Percentiles rank a stretch among this genome's conserved stretches.
phyloP scores from a whole-genome alignment of 2,888 invertebrate species.

The Nineta flava region DNA sequence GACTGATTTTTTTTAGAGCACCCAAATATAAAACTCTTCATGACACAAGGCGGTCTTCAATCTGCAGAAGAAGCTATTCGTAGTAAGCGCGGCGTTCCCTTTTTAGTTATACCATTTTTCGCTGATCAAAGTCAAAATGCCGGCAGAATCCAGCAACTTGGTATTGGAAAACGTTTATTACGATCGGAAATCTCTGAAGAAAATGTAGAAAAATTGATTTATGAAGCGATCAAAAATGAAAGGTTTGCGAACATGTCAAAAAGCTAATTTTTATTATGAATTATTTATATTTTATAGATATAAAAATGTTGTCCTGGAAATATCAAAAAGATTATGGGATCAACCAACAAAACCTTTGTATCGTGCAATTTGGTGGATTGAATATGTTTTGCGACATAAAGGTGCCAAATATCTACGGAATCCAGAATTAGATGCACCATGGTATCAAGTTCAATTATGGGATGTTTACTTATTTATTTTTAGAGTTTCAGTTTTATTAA shows the following conservation, averaged over 20 bases:
- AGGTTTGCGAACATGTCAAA: too few relatives aligned
- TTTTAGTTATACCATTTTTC: slow-evolving; percentile 27
- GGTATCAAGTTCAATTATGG: slow-evolving; percentile 5
- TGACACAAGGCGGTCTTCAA: slow-evolving; percentile 31
- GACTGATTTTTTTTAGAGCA: slow-evolving; percentile 16
- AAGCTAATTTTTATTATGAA: too few relatives aligned
- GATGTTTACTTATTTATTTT: slow-evolving; percentile 1
- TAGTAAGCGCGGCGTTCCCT: slow-evolving; percentile 22
- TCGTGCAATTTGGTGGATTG: slow-evolving; percentile 6
- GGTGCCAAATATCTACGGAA: background rate
- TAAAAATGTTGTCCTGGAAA: background rate
- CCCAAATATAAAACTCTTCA: slow-evolving; percentile 30
- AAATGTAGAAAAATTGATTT: too few relatives aligned
- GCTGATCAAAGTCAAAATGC: slow-evolving; percentile 28
- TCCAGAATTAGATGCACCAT: slow-evolving; percentile 4
- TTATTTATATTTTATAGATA: background rate
- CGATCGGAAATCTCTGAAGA: too few relatives aligned
- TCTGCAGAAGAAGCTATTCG: slow-evolving; percentile 29
- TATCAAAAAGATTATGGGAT: slow-evolving; percentile 4
- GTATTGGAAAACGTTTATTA: slow-evolving; percentile 21
- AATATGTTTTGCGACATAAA: slow-evolving; percentile 3
- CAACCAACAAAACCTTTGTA: background rate
- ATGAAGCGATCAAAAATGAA: too few relatives aligned
- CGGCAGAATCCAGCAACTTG: slow-evolving; percentile 11
- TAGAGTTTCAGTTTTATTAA: background rate